These are phyloP conservation scores for Stigmatopora nigra DNA, from an alignment of 2,113 vertebrate genomes.

Conservation along the genomic window DNA sequence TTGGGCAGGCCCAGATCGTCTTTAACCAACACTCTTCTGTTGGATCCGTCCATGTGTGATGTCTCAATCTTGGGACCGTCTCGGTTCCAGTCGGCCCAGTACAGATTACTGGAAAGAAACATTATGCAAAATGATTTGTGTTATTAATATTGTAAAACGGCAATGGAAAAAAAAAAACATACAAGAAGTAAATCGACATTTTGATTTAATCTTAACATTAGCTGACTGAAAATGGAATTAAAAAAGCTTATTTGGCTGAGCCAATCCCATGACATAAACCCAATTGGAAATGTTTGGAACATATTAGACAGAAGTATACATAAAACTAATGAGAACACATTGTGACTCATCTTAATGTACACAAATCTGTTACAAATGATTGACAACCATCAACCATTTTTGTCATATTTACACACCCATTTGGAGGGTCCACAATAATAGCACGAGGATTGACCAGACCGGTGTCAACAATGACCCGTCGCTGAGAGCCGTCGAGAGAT, in stretches of 20 bases:
- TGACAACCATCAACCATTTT: neutral
- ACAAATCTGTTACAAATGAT: too few species aligned
- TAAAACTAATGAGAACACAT: too few species aligned
- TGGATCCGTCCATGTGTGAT: constrained; percentile 87
- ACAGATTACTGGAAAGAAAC: constrained; percentile 72
- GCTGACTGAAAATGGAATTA: too few species aligned
- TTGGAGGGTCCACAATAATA: constrained; percentile 75
- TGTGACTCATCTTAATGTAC: too few species aligned
- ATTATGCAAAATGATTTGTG: neutral
- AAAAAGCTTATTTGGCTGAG: too few species aligned
- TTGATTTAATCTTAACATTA: too few species aligned
- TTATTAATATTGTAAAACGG: too few species aligned
- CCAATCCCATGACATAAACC: too few species aligned
- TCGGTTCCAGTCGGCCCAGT: constrained; percentile 93
- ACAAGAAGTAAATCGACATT: too few species aligned
- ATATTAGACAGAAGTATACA: too few species aligned
- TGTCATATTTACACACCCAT: constrained; percentile 67
- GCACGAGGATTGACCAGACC: constrained; percentile 85
- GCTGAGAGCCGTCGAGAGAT: constrained; percentile 79
- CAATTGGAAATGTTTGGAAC: too few species aligned
- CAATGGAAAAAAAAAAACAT: too few species aligned
- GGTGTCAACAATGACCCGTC: constrained; percentile 77
- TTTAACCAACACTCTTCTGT: constrained; percentile 80
- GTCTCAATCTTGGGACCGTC: constrained; percentile 89
- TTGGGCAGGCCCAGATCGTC: constrained; percentile 85